Conservation (phyloP, 2,797 vertebrate species). For the Microcaecilia unicolor region DNA sequence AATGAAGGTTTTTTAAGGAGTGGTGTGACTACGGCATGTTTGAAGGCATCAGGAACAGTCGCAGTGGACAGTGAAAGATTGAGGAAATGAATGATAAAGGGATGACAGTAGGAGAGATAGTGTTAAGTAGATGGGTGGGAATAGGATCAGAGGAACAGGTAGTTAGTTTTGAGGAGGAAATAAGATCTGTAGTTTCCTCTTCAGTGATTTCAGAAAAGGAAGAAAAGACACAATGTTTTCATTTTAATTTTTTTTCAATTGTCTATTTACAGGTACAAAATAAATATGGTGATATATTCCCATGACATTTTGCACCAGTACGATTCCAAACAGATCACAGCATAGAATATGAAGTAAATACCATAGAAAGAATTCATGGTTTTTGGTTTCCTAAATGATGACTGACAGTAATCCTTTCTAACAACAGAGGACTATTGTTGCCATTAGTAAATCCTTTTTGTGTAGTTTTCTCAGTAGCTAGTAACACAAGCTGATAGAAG, state of each 20-base stretch:
- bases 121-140: too few relatives aligned
- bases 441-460: slow-evolving; percentile 49
- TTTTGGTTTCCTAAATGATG: slow-evolving; percentile 36
- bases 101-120: too few relatives aligned
- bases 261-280: slow-evolving; percentile 57
- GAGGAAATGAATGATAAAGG: too few relatives aligned
- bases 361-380: slow-evolving; percentile 38
- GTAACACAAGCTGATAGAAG: slow-evolving; percentile 44
- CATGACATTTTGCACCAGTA: slow-evolving; percentile 54
- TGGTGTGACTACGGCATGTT: too few relatives aligned
- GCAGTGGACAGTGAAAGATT: too few relatives aligned
- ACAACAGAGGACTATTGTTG: slow-evolving; percentile 50
- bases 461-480: slow-evolving; percentile 28
- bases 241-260: slow-evolving; percentile 35
- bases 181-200: too few relatives aligned
- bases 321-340: slow-evolving; percentile 52
- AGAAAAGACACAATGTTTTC: slow-evolving; percentile 34
- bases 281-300: slow-evolving; percentile 43
- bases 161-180: too few relatives aligned
- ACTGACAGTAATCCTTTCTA: slow-evolving; percentile 51
- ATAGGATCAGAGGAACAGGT: too few relatives aligned
- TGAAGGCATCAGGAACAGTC: too few relatives aligned
- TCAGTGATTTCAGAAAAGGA: too few relatives aligned
- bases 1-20: too few relatives aligned
- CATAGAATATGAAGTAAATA: slow-evolving; percentile 59